Evolutionary conservation across 2,888 invertebrate genomes (phyloP), one percentile per base, ranked within the genome.

Genomic region (Oligia latruncula): DNA sequence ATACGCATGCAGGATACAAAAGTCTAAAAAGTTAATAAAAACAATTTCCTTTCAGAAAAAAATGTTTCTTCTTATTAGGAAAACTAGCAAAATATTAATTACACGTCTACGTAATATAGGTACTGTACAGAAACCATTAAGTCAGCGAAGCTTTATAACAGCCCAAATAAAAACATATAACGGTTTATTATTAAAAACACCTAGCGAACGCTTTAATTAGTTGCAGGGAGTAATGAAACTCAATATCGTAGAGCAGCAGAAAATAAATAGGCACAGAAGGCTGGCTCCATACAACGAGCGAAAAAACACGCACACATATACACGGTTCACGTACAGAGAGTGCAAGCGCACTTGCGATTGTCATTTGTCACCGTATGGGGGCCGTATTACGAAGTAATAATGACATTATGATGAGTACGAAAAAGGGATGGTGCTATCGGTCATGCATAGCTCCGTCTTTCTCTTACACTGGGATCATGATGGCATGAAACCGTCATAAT

Each of bases 201-300:
- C 83, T 80, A 72, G 67, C 71, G 77, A 77, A 73, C 70, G 81
- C 67, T 83, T 88, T 84, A 90, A 89, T 89, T 85, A 85, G 78
- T 77, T 35, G 64, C 73, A 62, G n/a, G 76, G 80, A 82, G 82
- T 87, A 84, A 84, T 82, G 78, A 90, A 90, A 86, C 78, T 87
- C 83, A 83, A 89, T 88, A 85, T 82, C 58, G 58, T 58, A 23
- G 40, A 15, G 9, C 1, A 74, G 15, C 11, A 49, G 23, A 15
- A 49, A 64, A 20, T 15, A 15, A 4, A 62, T 11, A 2, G 15
- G 0, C 13, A 17, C 83, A 83, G 78, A 83, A 83, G 78, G 23
- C 20, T 5, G 2, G 1, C 1, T 71, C 0, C 1, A 35, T 43
- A 13, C 3, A 52, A 52, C 0, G 1, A 66, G 6, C 2, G 0